Evolutionary conservation across 2,797 vertebrate genomes (phyloP), one percentile per base, ranked within the genome.

Genomic region (Kryptolebias ocellatus): DNA sequence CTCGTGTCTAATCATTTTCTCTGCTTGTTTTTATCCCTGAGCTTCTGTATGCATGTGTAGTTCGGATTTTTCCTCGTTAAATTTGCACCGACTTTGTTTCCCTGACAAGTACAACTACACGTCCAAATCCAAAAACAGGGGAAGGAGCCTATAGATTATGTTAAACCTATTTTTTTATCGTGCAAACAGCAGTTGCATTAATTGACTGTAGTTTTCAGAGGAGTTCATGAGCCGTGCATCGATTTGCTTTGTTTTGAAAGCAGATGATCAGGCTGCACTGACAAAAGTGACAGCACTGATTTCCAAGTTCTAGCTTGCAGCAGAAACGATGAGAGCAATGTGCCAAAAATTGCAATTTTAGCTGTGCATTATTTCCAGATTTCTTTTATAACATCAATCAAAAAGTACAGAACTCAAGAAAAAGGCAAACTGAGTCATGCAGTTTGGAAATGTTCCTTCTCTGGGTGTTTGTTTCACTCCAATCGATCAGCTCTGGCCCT

Each of bases 61-160:
- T 46, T 44, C 24, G 29, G 16, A 24, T 20, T 31, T 37, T 16
- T 14, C 27, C 46, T 20, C 39, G 47, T 61, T 24, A 42, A 18
- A 37, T 50, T 34, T 31, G 20, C 59, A 61, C n/a, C 34, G 20
- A 24, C 47, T 51, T 47, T 61, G 47, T 51, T 61, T 61, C 51
- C 47, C 46, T 37, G 60, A 4, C 15, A 61, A 24, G 37, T 39
- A 10, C 9, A 39, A 51, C 12, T 16, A 34, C 11, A 47, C 9
- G 31, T 47, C 31, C n/a, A 16, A 6, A 28, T n/a, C 44, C 60
- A 61, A 10, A 51, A 7, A 34, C 20, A 51, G 24, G 18, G 20
- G 24, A 50, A 20, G 39, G 46, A 15, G 37, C 39, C 39, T 61
- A 18, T 24, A 51, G 47, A 24, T 51, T 17, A 34, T 39, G 31